A percentile compares a stretch with the other conserved stretches of the same genome.
Conservation (phyloP, 2,113 vertebrate genomes). For the Neotoma lepida region DNA sequence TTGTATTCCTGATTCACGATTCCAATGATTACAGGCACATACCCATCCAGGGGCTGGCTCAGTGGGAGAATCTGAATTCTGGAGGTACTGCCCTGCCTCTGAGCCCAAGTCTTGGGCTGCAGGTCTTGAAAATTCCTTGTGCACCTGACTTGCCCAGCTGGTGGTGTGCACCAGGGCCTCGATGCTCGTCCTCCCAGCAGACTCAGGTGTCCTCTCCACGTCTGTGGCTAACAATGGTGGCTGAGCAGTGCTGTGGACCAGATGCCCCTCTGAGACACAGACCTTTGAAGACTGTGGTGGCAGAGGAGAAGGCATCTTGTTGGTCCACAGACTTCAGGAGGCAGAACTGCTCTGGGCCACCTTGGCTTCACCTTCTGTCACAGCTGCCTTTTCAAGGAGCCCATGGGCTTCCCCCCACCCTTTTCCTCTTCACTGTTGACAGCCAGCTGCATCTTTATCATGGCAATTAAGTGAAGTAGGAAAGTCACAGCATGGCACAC, state of each 20-base stretch:
- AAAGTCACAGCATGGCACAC: no score
- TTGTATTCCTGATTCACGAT: constrained; percentile 97
- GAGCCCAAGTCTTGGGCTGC: constrained; percentile 85
- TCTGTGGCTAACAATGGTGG: constrained; percentile 85
- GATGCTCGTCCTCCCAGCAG: constrained; percentile 75
- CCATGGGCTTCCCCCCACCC: constrained; percentile 94
- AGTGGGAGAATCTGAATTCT: constrained; percentile 84
- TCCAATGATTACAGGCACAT: constrained; percentile 96
- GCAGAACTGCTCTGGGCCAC: constrained; percentile 87
- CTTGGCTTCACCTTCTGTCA: constrained; percentile 96
- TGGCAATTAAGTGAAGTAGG: constrained; percentile 84
- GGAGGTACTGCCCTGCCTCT: not conserved
- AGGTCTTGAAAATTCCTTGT: constrained; percentile 94
- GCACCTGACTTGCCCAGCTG: constrained; percentile 91
- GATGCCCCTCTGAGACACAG: constrained; percentile 92
- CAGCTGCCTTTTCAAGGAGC: constrained; percentile 94
- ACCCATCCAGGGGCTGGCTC: constrained; percentile 94
- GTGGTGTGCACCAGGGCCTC: constrained; percentile 94
- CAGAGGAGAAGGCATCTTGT: constrained; percentile 93
- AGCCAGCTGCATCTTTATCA: constrained; percentile 92
- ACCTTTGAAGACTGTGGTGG: constrained; percentile 94
- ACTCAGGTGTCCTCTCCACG: constrained; percentile 91
- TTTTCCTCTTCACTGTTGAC: constrained; percentile 91
- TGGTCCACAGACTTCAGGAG: constrained; percentile 86
- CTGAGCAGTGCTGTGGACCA: constrained; percentile 93